Percentiles rank a stretch among this genome's conserved stretches.
Evolutionary conservation across 2,797 vertebrate species (phyloP).

Genomic region (Selene dorsalis): DNA sequence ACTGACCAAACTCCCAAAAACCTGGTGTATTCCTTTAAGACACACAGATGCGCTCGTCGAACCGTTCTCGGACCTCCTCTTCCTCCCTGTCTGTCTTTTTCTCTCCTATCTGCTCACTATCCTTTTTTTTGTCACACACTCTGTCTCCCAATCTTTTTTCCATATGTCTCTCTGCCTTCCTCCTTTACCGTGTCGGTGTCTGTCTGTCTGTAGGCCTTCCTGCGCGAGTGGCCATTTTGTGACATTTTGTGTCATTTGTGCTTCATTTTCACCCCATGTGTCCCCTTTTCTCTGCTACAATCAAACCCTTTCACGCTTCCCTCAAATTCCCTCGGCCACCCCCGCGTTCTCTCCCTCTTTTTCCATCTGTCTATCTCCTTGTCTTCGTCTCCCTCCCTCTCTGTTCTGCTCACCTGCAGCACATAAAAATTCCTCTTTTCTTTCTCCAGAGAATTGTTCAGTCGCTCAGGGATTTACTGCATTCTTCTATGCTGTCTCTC

Average conservation of each 20-base stretch:
- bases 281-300: slow-evolving; percentile 71
- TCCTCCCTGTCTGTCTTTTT: slow-evolving; percentile 35
- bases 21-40: slow-evolving; percentile 57
- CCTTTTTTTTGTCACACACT: slow-evolving; percentile 32
- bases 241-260: slow-evolving; percentile 68
- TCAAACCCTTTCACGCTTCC: slow-evolving; percentile 77
- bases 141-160: slow-evolving; percentile 64
- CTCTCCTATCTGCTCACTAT: slow-evolving; percentile 41
- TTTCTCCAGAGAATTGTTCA: slow-evolving; percentile 85
- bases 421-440: slow-evolving; percentile 90
- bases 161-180: slow-evolving; percentile 57
- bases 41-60: slow-evolving; percentile 41
- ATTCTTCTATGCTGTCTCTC: slow-evolving; percentile 81
- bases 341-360: slow-evolving; percentile 74
- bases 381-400: slow-evolving; percentile 64
- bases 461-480: slow-evolving; percentile 86
- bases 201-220: slow-evolving; percentile 48
- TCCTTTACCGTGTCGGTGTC: slow-evolving; percentile 40
- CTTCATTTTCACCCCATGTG: slow-evolving; percentile 70
- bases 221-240: slow-evolving; percentile 52
- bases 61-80: slow-evolving; percentile 44
- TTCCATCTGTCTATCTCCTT: slow-evolving; percentile 76
- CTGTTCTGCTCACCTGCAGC: slow-evolving; percentile 88
- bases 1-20: slow-evolving; percentile 6
- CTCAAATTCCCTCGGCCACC: slow-evolving; percentile 78